A percentile compares a stretch with the other conserved stretches of the same genome.
Conservation (phyloP, 2,888 invertebrate species). For the Patella depressa region DNA sequence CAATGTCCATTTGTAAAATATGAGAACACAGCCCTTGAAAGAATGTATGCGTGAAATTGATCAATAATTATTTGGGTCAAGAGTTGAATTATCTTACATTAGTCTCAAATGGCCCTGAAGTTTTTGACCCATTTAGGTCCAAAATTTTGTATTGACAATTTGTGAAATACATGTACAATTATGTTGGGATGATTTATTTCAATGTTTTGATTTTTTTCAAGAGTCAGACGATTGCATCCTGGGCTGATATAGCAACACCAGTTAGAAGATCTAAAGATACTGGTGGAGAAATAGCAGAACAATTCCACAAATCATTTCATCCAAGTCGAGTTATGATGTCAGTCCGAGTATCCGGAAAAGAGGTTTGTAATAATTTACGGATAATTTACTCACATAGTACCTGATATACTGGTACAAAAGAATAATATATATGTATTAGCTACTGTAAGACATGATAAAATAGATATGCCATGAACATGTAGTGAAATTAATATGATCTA, state of each 20-base stretch:
- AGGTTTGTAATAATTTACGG: slow-evolving; percentile 42
- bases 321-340: slow-evolving; percentile 60
- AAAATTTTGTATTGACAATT: too few species aligned
- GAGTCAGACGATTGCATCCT: slow-evolving; percentile 49
- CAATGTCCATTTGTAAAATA: too few species aligned
- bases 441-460: too few species aligned
- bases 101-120: too few species aligned
- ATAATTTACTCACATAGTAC: slow-evolving; percentile 4
- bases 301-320: slow-evolving; percentile 54
- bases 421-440: too few species aligned
- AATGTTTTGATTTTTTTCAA: slow-evolving; percentile 21
- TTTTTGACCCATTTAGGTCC: too few species aligned
- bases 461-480: too few species aligned
- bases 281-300: slow-evolving; percentile 39
- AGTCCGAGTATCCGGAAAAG: slow-evolving; percentile 56
- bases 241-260: slow-evolving; percentile 43
- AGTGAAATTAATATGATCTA: too few species aligned
- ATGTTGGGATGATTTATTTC: neutral
- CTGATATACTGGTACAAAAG: neutral
- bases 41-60: too few species aligned
- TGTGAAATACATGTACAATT: neutral
- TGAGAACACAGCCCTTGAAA: too few species aligned
- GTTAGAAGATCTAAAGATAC: slow-evolving; percentile 43
- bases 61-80: too few species aligned
- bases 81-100: too few species aligned